phyloP scores from a whole-genome alignment of 1,140 invertebrate species.

The Heliconius hermathena region DNA sequence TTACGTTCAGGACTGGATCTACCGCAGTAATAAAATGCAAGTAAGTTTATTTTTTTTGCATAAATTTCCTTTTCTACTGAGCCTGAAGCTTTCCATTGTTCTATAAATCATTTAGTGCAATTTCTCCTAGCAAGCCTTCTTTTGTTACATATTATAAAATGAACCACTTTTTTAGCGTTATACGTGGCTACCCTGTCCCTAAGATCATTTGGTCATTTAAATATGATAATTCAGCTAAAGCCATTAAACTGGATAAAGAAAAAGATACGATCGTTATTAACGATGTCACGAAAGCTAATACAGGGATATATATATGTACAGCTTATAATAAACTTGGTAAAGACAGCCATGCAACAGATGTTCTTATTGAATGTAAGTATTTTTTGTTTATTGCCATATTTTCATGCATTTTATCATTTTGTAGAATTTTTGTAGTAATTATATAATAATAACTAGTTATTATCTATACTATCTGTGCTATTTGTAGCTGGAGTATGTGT shows the following conservation, averaged over 20 bases:
- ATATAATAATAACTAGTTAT: no score
- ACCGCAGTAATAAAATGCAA: slow-evolving; percentile 1
- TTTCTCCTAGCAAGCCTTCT: no score
- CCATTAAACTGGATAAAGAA: neutral
- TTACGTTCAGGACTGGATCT: neutral
- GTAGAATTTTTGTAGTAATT: neutral
- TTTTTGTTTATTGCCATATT: neutral
- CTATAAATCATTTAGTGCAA: no score
- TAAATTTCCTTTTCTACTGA: no score
- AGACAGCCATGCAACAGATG: slow-evolving; percentile 35
- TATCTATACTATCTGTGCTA: no score
- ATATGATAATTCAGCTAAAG: neutral
- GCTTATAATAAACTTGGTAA: slow-evolving; percentile 41
- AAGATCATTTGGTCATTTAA: slow-evolving; percentile 34
- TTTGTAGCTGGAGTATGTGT: no score
- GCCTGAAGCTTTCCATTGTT: no score
- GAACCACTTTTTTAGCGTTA: slow-evolving; percentile 22
- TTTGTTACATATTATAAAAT: neutral
- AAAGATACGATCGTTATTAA: slow-evolving; percentile 23
- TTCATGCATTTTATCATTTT: neutral
- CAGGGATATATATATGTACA: slow-evolving; percentile 44
- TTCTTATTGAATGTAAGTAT: slow-evolving; percentile 47
- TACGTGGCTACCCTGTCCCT: slow-evolving; percentile 34
- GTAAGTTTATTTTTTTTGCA: neutral
- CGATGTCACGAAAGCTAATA: slow-evolving; percentile 26